Evolutionary conservation across 2,113 vertebrate species (phyloP).

Genomic region (Rhinolophus ferrumequinum): DNA sequence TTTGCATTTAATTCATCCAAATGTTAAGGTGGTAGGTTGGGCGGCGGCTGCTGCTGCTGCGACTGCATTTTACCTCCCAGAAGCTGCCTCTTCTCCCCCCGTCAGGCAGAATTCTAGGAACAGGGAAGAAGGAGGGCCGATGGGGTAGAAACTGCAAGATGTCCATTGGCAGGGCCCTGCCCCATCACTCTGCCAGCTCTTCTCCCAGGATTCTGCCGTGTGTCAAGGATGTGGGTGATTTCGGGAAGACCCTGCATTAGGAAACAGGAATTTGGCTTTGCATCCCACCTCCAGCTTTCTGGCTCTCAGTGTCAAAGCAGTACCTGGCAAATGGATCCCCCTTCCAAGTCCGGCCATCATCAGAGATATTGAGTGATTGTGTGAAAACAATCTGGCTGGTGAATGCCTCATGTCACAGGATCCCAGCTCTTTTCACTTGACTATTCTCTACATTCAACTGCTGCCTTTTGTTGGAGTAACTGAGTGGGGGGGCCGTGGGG

Average conservation of each 20-base stretch:
- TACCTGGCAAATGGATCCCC: constrained; percentile 8
- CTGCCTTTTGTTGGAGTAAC: constrained; percentile 71
- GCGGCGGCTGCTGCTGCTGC: not conserved
- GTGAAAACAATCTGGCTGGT: constrained; percentile 68
- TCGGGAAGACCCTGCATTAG: not conserved
- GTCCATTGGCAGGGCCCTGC: not conserved
- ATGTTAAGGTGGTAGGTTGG: not conserved
- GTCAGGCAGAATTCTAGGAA: not conserved
- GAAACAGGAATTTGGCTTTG: constrained; percentile 28
- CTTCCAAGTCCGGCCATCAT: constrained; percentile 20
- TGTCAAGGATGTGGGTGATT: not conserved
- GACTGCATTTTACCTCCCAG: not conserved
- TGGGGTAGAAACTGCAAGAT: not conserved
- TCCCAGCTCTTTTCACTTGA: constrained; percentile 61
- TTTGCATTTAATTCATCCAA: constrained; percentile 50
- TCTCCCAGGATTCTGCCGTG: not conserved
- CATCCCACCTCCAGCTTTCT: not conserved
- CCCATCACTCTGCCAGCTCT: not conserved
- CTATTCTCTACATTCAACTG: constrained; percentile 58
- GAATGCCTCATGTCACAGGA: constrained; percentile 57
- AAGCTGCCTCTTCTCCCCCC: not conserved
- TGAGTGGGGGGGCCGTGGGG: not conserved
- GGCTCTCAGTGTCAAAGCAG: not conserved
- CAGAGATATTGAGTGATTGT: constrained; percentile 53
- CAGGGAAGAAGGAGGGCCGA: not conserved